Evolutionary conservation across 2,113 vertebrate genomes (phyloP).

Genomic region (Dasyornis broadbenti): DNA sequence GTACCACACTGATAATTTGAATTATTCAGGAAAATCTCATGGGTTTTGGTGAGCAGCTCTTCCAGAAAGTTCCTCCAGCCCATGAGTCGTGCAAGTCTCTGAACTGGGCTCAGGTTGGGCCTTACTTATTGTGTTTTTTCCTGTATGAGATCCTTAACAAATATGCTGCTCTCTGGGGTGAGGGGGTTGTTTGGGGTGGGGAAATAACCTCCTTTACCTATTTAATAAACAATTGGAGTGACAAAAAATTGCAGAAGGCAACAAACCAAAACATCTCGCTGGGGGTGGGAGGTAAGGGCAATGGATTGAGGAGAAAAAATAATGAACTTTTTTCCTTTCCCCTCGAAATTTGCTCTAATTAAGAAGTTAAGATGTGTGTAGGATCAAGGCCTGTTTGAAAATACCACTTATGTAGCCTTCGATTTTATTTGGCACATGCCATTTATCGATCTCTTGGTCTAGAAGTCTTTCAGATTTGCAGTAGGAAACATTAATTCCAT

Average conservation of each 20-base stretch:
- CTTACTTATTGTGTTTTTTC: neutral
- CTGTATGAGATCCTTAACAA: neutral
- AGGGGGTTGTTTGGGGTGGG: accelerated
- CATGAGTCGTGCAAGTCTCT: neutral
- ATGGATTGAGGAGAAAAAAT: neutral
- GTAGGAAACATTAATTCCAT: neutral
- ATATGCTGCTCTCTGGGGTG: neutral
- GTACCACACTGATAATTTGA: neutral
- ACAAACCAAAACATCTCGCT: neutral
- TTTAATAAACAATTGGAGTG: neutral
- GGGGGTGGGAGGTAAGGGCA: accelerated
- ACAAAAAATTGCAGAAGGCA: neutral
- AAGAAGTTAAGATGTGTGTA: neutral
- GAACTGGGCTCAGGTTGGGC: neutral
- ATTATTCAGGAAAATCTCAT: neutral
- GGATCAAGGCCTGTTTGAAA: neutral
- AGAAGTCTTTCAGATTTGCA: neutral
- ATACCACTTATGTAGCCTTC: neutral
- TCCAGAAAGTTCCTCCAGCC: neutral
- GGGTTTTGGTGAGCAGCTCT: neutral
- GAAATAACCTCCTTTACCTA: neutral
- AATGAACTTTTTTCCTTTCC: neutral
- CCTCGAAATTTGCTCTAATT: neutral
- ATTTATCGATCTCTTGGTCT: neutral
- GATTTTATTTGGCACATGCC: neutral